Percentiles rank a stretch among this genome's conserved stretches.
phyloP scores from a whole-genome alignment of 2,113 vertebrate genomes.

The Desmodus rotundus region DNA sequence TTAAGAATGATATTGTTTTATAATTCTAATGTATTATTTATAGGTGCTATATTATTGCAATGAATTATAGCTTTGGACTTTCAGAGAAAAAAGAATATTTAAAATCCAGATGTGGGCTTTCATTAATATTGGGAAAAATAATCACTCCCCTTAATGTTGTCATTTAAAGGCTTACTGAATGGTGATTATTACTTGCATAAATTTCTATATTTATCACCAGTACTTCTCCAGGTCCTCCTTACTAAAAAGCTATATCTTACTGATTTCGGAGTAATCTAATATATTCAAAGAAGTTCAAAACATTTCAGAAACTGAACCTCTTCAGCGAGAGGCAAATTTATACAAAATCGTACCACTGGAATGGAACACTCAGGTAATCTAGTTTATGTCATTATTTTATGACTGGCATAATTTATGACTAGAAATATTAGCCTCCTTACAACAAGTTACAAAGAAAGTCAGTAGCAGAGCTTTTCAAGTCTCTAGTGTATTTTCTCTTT shows the following conservation, averaged over 20 bases:
- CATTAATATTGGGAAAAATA: neutral
- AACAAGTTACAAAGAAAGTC: neutral
- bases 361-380: neutral
- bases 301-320: neutral
- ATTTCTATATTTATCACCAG: neutral
- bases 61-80: neutral
- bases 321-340: neutral
- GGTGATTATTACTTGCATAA: conserved; percentile 23
- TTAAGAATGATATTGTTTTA: neutral
- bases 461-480: neutral
- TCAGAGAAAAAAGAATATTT: neutral
- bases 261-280: neutral
- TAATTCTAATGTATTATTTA: neutral
- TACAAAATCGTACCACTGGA: neutral
- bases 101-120: conserved; percentile 58
- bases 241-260: neutral
- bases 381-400: neutral
- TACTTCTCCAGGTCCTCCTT: neutral
- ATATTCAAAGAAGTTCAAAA: neutral
- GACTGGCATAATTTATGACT: neutral
- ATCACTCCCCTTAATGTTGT: neutral
- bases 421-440: neutral
- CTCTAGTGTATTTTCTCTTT: neutral
- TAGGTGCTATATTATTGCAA: conserved; percentile 36
- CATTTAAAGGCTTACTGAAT: conserved; percentile 36